Evolutionary conservation across 2,888 invertebrate genomes (phyloP), one percentile per base, ranked within the genome.

Genomic region (Cephus runcator): DNA sequence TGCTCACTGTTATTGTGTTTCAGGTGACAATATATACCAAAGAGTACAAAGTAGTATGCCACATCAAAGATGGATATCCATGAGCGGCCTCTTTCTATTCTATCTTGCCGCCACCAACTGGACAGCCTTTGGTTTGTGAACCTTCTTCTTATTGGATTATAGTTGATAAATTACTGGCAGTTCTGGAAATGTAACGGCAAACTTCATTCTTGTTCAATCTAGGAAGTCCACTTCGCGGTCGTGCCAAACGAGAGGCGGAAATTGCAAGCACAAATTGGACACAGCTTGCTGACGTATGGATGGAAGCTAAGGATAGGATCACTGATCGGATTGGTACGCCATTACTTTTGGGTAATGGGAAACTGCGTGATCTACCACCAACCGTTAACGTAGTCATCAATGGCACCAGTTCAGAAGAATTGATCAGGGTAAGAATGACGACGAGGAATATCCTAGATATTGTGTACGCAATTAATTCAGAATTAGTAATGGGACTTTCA

Each of bases 281-380:
- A 9, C 83, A 83, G 74, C 83, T 91, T 75, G 88, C 89, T 69
- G 89, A 90, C 75, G 89, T 89, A 84, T 91, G 90, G 91, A 80
- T 90, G 12, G 80, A 81, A 76, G 86, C 87, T 4, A 88, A 84
- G 80, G 84, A 82, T n/a, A 85, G 81, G 11, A 81, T 85, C 23
- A 81, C 82, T 31, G 86, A 87, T 75, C 82, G 79, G 31, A 81
- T 86, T 40, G 87, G 87, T 12, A 85, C 88, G 15, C 87, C 90
- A 15, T 40, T 90, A n/a, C 77, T 90, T 40, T 88, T 89, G 15
- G 84, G 83, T 12, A 85, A 73, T 3, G 85, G 86, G 11, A 84
- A 76, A 75, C 69, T 87, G 3, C 86, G 86, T 12, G 81, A 89
- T 11, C 69, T 90, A 4, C 88, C 90, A 73, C 85, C 89, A 1